phyloP scores from a whole-genome alignment of 2,888 invertebrate genomes.

The Eupithecia subfuscata region DNA sequence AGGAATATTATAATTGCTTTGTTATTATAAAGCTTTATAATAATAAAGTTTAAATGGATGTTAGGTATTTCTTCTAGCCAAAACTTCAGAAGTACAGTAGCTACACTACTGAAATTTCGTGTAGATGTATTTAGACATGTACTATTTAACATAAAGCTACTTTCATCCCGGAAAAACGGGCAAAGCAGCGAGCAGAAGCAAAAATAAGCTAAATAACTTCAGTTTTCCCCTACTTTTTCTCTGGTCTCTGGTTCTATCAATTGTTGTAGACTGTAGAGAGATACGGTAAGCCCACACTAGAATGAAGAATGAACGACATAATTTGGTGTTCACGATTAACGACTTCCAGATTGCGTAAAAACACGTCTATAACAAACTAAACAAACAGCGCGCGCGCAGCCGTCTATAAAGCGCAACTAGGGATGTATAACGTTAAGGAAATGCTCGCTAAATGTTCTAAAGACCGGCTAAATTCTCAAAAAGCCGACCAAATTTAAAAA shows the following conservation, averaged over 20 bases:
- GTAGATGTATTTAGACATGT: background rate
- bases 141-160: background rate
- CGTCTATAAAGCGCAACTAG: slow-evolving; percentile 81
- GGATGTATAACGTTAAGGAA: slow-evolving; percentile 6
- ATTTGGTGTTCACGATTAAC: slow-evolving; percentile 81
- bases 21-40: no score
- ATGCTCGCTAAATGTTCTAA: slow-evolving; percentile 14
- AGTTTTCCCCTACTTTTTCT: background rate
- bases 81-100: background rate
- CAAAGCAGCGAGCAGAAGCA: background rate
- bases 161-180: background rate
- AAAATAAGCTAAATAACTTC: background rate
- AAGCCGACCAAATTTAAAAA: background rate
- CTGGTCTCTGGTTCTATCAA: background rate
- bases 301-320: slow-evolving; percentile 73
- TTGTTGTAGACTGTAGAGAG: slow-evolving; percentile 34
- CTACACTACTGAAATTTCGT: background rate
- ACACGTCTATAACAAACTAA: slow-evolving; percentile 81
- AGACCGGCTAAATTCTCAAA: background rate
- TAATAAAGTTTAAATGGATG: background rate
- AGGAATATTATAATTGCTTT: no score
- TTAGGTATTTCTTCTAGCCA: background rate
- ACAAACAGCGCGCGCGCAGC: slow-evolving; percentile 80
- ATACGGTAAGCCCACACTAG: slow-evolving; percentile 64
- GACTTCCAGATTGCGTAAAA: slow-evolving; percentile 84